Evolutionary conservation across 2,113 vertebrate species (phyloP), one percentile per base, ranked within the genome.

Genomic region (Thalassarche chlororhynchos): DNA sequence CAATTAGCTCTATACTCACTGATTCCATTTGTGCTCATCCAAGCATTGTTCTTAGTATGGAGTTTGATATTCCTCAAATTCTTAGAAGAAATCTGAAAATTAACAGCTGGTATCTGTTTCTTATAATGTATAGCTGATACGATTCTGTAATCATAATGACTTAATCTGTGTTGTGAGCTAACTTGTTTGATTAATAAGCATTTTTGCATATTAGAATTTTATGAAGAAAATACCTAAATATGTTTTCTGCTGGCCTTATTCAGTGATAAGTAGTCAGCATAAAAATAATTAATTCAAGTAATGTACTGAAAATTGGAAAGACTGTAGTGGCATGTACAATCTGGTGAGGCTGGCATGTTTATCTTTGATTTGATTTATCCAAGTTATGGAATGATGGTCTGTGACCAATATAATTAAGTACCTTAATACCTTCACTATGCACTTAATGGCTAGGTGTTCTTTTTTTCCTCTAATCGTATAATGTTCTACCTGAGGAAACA

Each of bases 401-500:
- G 93, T 96, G 93, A 97, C 94, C 94, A 94, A 60, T 96, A 78
- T 97, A 97, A 96, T 96, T 96, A 96, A 97, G 95, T 86, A 87
- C 89, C 93, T 97, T 96, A 97, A 97, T 97, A 96, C 95, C 96
- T 95, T 96, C 86, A 91, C 93, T 93, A 92, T 58, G 86, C 75
- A 96, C 75, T 97, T 97, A 97, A 97, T 97, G 94, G 95, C 42
- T 93, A 96, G 77, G 72, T 93, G 68, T 96, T 94, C 80, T 96
- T 94, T 92, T 95, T 95, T 91, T 68, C 94, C 94, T 92, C 92
- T 97, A 97, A 97, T 97, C 94, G 1, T 96, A 96, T 96, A 97
- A 97, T 97, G 42, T 95, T 95, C 90, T 97, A 97, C 97, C 95
- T 96, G 94, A 95, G 96, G 93, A 97, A 97, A 97, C 82, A 87